Percentiles rank a stretch among this genome's conserved stretches.
Conservation (phyloP, 2,113 vertebrate species). For the Peromyscus leucopus region DNA sequence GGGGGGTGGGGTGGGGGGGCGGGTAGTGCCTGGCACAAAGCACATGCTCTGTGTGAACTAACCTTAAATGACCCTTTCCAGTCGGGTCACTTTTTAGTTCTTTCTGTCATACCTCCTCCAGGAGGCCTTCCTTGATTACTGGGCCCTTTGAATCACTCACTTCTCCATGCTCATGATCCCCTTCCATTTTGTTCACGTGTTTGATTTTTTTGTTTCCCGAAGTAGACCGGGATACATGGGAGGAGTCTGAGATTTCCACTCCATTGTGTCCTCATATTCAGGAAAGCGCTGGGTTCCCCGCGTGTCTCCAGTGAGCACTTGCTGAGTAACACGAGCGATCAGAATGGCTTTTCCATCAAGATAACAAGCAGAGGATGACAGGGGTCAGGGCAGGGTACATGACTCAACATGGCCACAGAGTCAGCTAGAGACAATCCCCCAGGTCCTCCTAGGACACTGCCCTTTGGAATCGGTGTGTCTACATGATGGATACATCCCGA, state of each 20-base stretch:
- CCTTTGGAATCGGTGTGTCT: neutral
- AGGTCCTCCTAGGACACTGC: constrained; percentile 23
- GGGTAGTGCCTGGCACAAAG: neutral
- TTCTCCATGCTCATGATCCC: neutral
- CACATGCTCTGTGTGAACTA: neutral
- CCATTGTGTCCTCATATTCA: neutral
- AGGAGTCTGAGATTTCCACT: neutral
- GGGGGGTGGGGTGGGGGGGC: neutral
- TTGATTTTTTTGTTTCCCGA: neutral
- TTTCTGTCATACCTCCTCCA: neutral
- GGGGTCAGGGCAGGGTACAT: neutral
- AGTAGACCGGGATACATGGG: neutral
- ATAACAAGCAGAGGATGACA: neutral
- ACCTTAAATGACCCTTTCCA: neutral
- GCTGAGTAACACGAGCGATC: neutral
- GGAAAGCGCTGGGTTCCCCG: neutral
- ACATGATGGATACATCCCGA: neutral
- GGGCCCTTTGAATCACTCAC: neutral
- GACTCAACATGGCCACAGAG: neutral
- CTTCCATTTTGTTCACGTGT: neutral
- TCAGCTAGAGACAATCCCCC: neutral
- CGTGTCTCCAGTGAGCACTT: neutral
- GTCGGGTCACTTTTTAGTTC: no score
- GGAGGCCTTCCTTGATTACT: constrained; percentile 4
- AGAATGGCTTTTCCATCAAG: neutral